Evolutionary conservation across 2,113 vertebrate species (phyloP), one percentile per base, ranked within the genome.

Genomic region (Anarhynchus alexandrinus): DNA sequence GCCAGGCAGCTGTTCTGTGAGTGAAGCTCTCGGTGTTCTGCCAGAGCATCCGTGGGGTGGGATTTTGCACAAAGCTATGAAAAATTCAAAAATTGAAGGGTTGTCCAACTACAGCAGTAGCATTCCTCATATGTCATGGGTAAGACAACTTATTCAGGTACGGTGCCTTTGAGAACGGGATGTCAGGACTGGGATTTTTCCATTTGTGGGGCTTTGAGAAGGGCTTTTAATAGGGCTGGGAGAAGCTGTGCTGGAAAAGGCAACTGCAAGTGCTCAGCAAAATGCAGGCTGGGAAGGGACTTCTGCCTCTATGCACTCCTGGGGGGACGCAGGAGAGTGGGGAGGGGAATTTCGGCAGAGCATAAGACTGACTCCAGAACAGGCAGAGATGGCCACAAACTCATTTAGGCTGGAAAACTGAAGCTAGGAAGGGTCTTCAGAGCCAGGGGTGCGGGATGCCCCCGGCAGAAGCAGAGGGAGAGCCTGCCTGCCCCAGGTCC

Each of bases 1-100:
- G 22, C 4, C 21, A 45, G 1, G n/a, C 2, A 3, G 64, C 58
- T 2, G 0, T 65, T 61, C 3, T 1, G 65, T 38, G 45, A 30
- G 19, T 55, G 64, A 82, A 61, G 45, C 5, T 55, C 58, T 81
- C 5, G 1, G 27, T n/a, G 57, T 51, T 51, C 42, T 54, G 62
- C 22, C 49, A 65, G 45, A 42, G 40, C 40, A 65, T 20, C 47
- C 54, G 30, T 20, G 4, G 8, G 43, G 21, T 14, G 25, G 32
- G 15, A 4, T 74, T 80, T 55, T 66, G 45, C 49, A 47, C 16
- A 32, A 83, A 72, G 14, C 30, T 40, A 27, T 49, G 62, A 93
- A 71, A 86, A 86, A 77, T 26, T 45, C 11, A 54, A 27, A 58
- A 54, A 42, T 4, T n/a, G 25, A 61, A 45, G 19, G 29, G 16